Evolutionary conservation across 2,888 invertebrate genomes (phyloP), one percentile per base, ranked within the genome.

Genomic region (Folsomia candida): DNA sequence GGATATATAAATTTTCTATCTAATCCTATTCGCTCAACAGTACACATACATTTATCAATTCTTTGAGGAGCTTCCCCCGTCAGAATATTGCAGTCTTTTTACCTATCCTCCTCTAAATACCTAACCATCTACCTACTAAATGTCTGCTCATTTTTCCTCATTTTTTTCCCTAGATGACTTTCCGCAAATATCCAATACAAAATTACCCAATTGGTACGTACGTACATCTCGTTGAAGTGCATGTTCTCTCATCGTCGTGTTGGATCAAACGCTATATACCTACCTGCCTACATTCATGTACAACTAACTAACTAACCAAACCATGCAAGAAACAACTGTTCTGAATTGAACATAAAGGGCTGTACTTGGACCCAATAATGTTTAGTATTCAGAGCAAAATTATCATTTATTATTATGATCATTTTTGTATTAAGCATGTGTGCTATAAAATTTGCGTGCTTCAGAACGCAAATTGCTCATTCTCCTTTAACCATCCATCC

Each of bases 391-490:
- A 64, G 64, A 64, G 24, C 64, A 64, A 64, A 64, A 64, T 64
- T 64, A 64, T 64, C 64, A 64, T 64, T 64, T 47, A 64, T 64
- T 64, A 64, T 64, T 64, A 64, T 64, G 6, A 64, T 64, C 28
- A 57, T 64, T 64, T 64, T 64, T 47, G 47, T 64, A 64, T 51
- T 64, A 64, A 64, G 47, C 64, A 47, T 20, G 29, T 62, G 29
- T 28, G 4, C 59, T 59, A 54, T n/a, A n/a, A 37, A 37, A 37
- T 37, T 37, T 14, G n/a, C n/a, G n/a, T n/a, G 14, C 37, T 37
- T 37, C 37, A 37, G 51, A 62, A 62, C 59, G 25, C 62, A 62
- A 62, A 62, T 28, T 64, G 25, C 64, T 51, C 64, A 37, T 47
- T 22, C 64, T 37, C 37, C 4, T 37, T 37, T 37, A 37, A 9